A percentile compares a stretch with the other conserved stretches of the same genome.
Conservation (phyloP, 2,797 vertebrate species). For the Pipistrellus nathusii region DNA sequence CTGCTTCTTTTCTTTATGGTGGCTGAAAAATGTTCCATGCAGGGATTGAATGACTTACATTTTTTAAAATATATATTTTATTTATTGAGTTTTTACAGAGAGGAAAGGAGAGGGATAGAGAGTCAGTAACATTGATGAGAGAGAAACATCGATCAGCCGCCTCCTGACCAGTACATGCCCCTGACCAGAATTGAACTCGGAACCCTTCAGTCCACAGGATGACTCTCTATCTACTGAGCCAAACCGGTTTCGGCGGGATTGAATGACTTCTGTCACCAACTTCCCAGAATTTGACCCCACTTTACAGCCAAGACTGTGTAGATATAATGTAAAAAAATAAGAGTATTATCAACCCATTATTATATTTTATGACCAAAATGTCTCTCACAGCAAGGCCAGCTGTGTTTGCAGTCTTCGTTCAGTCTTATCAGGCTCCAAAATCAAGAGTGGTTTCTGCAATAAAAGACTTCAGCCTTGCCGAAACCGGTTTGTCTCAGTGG, state of each 20-base stretch:
- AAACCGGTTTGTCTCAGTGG: too few species aligned
- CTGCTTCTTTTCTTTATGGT: not conserved
- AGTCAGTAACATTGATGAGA: too few species aligned
- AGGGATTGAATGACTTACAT: not conserved
- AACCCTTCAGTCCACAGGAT: too few species aligned
- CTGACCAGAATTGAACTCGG: too few species aligned
- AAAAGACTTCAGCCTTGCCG: not conserved
- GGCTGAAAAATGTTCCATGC: not conserved
- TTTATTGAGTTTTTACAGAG: too few species aligned
- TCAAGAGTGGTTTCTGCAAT: not conserved
- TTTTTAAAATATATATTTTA: too few species aligned
- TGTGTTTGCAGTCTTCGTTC: not conserved
- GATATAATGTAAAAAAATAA: not conserved
- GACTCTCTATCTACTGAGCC: too few species aligned
- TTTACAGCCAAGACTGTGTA: not conserved
- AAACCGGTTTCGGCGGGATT: not conserved
- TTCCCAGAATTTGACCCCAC: not conserved
- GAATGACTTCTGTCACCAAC: not conserved
- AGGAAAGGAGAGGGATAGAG: too few species aligned
- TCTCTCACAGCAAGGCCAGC: not conserved
- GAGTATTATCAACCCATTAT: not conserved
- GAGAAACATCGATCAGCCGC: too few species aligned
- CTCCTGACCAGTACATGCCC: too few species aligned
- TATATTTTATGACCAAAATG: not conserved
- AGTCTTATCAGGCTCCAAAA: not conserved